Percentiles rank a stretch among this genome's conserved stretches.
Evolutionary conservation across 2,797 vertebrate species (phyloP).

Genomic region (Hyperoplus lanceolatus): DNA sequence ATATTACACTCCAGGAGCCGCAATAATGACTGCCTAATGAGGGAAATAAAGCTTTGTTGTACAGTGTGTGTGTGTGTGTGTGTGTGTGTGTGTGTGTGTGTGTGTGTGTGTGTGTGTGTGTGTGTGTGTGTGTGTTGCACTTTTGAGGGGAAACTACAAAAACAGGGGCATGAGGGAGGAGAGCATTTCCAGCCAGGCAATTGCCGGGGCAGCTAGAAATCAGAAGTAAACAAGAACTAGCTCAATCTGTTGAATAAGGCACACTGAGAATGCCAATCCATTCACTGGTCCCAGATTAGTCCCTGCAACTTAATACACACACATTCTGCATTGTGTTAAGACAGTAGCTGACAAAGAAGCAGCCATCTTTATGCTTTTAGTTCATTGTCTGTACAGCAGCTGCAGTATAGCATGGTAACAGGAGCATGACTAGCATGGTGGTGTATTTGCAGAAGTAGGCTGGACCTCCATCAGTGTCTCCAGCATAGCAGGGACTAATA

Average conservation of each 20-base stretch:
- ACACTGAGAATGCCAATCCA: background rate
- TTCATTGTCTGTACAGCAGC: constrained; percentile 20
- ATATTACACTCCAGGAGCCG: constrained; percentile 70
- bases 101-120: background rate
- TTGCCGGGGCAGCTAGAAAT: background rate
- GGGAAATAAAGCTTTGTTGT: constrained; percentile 57
- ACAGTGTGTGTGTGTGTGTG: constrained; percentile 15
- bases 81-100: too few relatives aligned
- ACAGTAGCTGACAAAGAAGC: background rate
- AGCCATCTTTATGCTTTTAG: constrained; percentile 19
- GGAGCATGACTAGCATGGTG: background rate
- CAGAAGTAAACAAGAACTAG: background rate
- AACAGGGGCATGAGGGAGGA: constrained; percentile 12
- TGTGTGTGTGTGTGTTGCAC: constrained; percentile 13
- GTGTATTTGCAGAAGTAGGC: constrained; percentile 41
- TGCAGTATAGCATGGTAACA: constrained; percentile 15
- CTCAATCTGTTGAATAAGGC: background rate
- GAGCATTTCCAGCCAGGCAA: background rate
- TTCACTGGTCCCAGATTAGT: background rate
- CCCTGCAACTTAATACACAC: background rate
- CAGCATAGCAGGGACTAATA: constrained; percentile 53
- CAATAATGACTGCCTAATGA: constrained; percentile 68
- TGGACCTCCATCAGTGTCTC: constrained; percentile 29
- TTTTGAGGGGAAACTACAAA: constrained; percentile 27
- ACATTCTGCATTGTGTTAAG: background rate